phyloP scores from a whole-genome alignment of 2,113 vertebrate genomes.

The Ciconia stormi region DNA sequence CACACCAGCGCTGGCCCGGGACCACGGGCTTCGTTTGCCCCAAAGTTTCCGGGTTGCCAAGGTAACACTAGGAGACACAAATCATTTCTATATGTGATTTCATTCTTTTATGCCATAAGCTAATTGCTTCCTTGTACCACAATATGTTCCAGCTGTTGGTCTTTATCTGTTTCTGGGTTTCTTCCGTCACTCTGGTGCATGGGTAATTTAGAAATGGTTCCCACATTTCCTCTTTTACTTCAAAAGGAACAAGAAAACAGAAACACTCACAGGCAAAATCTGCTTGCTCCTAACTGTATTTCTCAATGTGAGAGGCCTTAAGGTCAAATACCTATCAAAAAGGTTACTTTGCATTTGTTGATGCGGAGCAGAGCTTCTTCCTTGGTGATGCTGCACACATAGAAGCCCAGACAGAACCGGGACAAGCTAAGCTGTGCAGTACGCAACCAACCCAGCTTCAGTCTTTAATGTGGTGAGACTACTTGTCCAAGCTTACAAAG shows the following conservation, averaged over 20 bases:
- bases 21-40: not conserved
- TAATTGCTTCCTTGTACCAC: slow-evolving; percentile 43
- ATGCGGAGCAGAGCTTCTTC: not conserved
- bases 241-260: slow-evolving; percentile 47
- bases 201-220: slow-evolving; percentile 60
- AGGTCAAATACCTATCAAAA: not conserved
- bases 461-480: not conserved
- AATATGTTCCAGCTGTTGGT: slow-evolving; percentile 43
- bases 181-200: slow-evolving; percentile 13
- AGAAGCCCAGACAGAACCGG: not conserved
- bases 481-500: not conserved
- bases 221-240: slow-evolving; percentile 50
- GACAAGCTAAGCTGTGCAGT: not conserved
- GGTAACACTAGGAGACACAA: not conserved
- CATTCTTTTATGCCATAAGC: slow-evolving; percentile 9
- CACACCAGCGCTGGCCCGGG: not conserved
- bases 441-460: not conserved
- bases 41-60: not conserved
- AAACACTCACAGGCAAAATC: not conserved
- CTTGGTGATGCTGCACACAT: not conserved
- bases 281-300: not conserved
- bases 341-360: not conserved
- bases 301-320: not conserved
- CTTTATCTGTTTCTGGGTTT: slow-evolving; percentile 59
- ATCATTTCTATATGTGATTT: slow-evolving; percentile 32